These are phyloP conservation scores for Halocynthia roretzi DNA, from an alignment of 23 tunicate genomes.

Conservation along the genomic window DNA sequence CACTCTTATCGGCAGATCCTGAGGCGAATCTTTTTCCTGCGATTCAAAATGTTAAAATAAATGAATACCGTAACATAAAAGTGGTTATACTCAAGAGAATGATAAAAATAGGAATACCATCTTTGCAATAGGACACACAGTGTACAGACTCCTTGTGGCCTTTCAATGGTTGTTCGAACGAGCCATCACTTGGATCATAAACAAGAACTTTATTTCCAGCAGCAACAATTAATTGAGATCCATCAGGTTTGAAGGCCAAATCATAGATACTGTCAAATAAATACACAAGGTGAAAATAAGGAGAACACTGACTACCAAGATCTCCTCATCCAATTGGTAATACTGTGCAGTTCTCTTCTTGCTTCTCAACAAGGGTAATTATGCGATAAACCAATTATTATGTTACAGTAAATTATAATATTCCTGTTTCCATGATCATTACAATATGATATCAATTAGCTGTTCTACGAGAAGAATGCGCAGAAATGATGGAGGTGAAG, in stretches of 20 bases:
- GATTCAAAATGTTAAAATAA: not conserved
- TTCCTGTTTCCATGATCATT: too few species aligned
- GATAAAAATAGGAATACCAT: constrained; percentile 38
- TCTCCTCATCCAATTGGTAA: too few species aligned
- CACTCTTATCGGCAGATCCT: constrained; percentile 83
- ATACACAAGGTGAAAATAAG: not conserved
- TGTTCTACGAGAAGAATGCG: too few species aligned
- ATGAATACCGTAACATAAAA: not conserved
- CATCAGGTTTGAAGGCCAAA: constrained; percentile 93
- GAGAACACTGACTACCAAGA: too few species aligned
- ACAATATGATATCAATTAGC: too few species aligned
- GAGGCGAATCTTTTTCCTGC: constrained; percentile 88
- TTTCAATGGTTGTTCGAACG: constrained; percentile 45
- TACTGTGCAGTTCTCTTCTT: too few species aligned
- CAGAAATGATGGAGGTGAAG: too few species aligned
- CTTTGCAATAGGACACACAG: constrained; percentile 62
- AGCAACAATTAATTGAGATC: constrained; percentile 71
- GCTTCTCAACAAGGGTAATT: too few species aligned
- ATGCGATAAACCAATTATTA: too few species aligned
- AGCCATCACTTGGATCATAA: constrained; percentile 79
- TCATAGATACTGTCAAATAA: constrained; percentile 60
- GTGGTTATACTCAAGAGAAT: not conserved
- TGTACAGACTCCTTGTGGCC: constrained; percentile 87
- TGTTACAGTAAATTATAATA: too few species aligned
- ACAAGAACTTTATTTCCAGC: constrained; percentile 66